Conservation (phyloP, 1,140 invertebrate species). For the Cydia amplana region DNA sequence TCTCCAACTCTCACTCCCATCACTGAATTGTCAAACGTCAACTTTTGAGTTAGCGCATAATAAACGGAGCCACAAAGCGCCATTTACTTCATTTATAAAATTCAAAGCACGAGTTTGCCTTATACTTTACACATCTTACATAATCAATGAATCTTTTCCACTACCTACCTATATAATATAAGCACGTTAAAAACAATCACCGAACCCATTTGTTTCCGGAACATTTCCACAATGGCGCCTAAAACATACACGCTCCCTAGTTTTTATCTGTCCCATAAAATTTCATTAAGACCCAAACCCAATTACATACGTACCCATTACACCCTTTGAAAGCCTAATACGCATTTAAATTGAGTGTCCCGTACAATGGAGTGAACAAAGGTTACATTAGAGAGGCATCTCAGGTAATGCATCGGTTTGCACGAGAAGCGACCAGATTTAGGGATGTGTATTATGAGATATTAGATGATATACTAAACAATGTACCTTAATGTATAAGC, state of each 20-base stretch:
- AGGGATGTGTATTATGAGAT: neutral
- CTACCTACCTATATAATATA: neutral
- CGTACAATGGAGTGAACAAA: slow-evolving; percentile 22
- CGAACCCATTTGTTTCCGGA: slow-evolving; percentile 17
- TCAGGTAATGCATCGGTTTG: slow-evolving; percentile 18
- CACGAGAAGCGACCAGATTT: neutral
- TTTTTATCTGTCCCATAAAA: slow-evolving; percentile 30
- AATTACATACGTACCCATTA: slow-evolving; percentile 31
- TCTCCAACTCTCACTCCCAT: too few species aligned
- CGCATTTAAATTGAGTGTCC: slow-evolving; percentile 30
- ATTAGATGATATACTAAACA: neutral
- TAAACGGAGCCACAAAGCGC: too few species aligned
- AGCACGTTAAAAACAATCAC: neutral
- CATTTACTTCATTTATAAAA: too few species aligned
- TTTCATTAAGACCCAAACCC: slow-evolving; percentile 31
- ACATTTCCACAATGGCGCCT: neutral
- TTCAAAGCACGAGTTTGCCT: too few species aligned
- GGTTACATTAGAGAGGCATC: slow-evolving; percentile 20
- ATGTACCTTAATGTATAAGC: too few species aligned
- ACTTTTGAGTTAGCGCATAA: too few species aligned
- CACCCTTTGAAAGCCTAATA: slow-evolving; percentile 29
- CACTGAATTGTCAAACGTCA: too few species aligned
- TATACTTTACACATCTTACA: too few species aligned
- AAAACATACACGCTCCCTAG: slow-evolving; percentile 7
- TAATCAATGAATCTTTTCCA: too few species aligned